Base-by-base conservation (phyloP, 2,797 vertebrate genomes). In the Sebastes oblongus region DNA sequence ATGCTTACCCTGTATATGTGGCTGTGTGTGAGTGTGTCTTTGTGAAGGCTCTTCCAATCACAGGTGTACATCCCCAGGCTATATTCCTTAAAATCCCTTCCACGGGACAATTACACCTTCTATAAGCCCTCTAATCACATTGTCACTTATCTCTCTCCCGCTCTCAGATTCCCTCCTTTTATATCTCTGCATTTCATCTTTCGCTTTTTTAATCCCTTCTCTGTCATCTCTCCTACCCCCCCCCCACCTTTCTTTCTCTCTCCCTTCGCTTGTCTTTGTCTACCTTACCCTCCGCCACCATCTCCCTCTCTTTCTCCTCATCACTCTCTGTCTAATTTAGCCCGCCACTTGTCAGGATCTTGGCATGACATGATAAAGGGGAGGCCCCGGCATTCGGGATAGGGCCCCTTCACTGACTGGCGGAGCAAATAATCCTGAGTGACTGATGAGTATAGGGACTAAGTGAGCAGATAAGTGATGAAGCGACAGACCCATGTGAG, bases 51-150 rank as follows among this genome's bases (percentile, higher is more conserved):
- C 66, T 50, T 72, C 34, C 32, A 78, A 76, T 84, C 86, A 80
- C 93, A 94, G 89, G 92, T 94, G 91, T 84, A 88, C 88, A 72
- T 78, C 93, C 91, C 72, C 24, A 12, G 93, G 93, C 88, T 75
- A 60, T 56, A n/a, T 81, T 89, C 56, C 74, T 61, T 72, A 81
- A 90, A 90, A 79, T 80, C 72, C 74, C 86, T 75, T 80, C 59
- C 46, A 77, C 2, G 16, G 77, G 69, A 84, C 87, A 87, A 90
- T 88, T 92, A 87, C 80, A 86, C 66, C 65, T 75, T 90, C 72
- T 88, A 55, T 92, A 86, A 82, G 24, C 72, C 76, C 56, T 80
- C 80, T 81, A 87, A 89, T 86, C 83, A 88, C 74, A 91, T 68
- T 87, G 82, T 82, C 86, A 75, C 82, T 78, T 79, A 87, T 72